Conservation (phyloP, 1,140 invertebrate genomes). For the Helicoverpa zea region DNA sequence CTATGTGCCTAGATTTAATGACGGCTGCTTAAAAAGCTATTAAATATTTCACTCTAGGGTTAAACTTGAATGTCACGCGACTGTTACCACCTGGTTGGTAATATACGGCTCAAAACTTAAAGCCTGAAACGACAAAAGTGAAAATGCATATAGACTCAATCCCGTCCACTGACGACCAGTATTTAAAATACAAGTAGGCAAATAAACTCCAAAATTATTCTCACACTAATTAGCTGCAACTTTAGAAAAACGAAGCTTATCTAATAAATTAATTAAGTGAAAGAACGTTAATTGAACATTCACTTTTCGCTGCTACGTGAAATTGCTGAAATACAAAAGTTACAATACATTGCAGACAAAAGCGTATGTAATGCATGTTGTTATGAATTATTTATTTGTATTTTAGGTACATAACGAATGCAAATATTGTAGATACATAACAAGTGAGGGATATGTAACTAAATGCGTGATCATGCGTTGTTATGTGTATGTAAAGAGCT, state of each 20-base stretch:
- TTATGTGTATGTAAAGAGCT: background rate
- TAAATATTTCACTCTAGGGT: too few relatives aligned
- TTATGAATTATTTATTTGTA: conserved; percentile 6
- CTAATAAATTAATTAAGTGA: conserved; percentile 10
- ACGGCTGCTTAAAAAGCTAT: too few relatives aligned
- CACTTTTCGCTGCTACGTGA: background rate
- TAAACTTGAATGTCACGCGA: too few relatives aligned
- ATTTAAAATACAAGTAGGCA: too few relatives aligned
- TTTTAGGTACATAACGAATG: conserved; percentile 34
- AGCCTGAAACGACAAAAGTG: too few relatives aligned
- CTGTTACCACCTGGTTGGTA: too few relatives aligned
- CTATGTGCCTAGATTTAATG: too few relatives aligned
- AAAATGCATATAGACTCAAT: too few relatives aligned
- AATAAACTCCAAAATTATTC: too few relatives aligned
- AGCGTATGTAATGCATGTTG: background rate
- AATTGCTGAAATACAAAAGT: background rate
- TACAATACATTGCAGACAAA: background rate
- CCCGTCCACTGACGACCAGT: too few relatives aligned
- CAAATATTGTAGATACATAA: conserved; percentile 6
- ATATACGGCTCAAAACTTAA: too few relatives aligned
- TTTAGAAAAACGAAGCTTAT: background rate
- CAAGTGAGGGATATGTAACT: conserved; percentile 13
- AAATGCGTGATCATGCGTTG: conserved; percentile 29
- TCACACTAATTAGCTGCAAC: too few relatives aligned
- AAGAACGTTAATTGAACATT: conserved; percentile 12